These are phyloP conservation scores for Recurvirostra avosetta DNA, from an alignment of 2,113 vertebrate species.

Conservation along the genomic window DNA sequence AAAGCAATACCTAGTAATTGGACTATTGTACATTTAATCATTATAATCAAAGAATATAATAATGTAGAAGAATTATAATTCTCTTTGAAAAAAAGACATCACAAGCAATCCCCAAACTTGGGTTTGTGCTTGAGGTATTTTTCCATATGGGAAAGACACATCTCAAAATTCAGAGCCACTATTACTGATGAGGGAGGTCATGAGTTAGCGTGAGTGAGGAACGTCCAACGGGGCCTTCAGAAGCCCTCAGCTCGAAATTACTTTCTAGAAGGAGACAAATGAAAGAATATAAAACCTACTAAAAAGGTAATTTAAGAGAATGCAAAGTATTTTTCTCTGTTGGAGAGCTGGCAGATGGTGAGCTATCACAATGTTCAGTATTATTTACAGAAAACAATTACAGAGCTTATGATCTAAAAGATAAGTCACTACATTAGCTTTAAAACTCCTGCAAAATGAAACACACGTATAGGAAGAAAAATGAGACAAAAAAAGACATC, in stretches of 20 bases:
- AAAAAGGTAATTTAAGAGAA: not conserved
- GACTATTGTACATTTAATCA: not conserved
- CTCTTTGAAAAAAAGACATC: not conserved
- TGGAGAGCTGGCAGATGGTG: not conserved
- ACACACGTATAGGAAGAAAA: not conserved
- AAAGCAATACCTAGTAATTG: not conserved
- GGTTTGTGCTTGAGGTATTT: not conserved
- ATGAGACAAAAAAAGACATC: not conserved
- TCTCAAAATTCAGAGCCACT: not conserved
- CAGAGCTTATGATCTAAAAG: not conserved
- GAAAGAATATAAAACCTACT: not conserved
- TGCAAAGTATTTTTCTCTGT: not conserved
- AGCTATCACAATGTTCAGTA: not conserved
- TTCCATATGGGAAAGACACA: not conserved
- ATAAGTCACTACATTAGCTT: not conserved
- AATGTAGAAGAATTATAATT: not conserved
- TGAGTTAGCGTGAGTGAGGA: not conserved
- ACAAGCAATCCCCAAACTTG: not conserved
- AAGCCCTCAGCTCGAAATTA: not conserved
- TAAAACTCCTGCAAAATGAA: not conserved
- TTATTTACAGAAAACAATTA: conserved; percentile 32
- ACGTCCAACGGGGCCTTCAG: not conserved
- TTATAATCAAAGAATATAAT: not conserved
- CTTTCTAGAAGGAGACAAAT: not conserved
- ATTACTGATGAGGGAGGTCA: not conserved